These are phyloP conservation scores for Prunella strophiata DNA, from an alignment of 2,797 vertebrate species.

Conservation along the genomic window DNA sequence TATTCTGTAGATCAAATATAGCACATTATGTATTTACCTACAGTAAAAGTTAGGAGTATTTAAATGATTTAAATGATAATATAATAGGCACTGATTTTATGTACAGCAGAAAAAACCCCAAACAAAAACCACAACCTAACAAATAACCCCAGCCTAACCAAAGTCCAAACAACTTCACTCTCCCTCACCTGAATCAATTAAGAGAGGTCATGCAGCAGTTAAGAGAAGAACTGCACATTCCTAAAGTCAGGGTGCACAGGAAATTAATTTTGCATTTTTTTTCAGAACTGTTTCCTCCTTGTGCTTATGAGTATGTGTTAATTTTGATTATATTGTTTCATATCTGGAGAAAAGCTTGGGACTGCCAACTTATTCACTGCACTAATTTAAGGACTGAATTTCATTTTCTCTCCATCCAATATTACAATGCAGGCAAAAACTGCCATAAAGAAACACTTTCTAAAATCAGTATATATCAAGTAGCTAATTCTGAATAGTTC, in stretches of 20 bases:
- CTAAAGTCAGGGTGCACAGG: neutral
- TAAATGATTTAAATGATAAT: neutral
- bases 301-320: neutral
- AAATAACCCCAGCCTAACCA: neutral
- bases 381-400: neutral
- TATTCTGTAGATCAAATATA: neutral
- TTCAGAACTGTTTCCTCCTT: neutral
- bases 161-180: neutral
- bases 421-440: neutral
- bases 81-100: neutral
- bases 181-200: neutral
- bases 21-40: neutral
- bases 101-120: neutral
- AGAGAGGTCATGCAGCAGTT: neutral
- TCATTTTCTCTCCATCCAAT: neutral
- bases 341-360: neutral
- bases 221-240: neutral
- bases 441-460: neutral
- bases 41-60: neutral
- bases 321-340: neutral
- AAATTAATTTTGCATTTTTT: neutral
- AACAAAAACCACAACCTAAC: neutral
- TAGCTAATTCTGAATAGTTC: neutral
- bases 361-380: neutral
- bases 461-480: neutral